A percentile compares a stretch with the other conserved stretches of the same genome.
These are phyloP conservation scores for Cisticola juncidis DNA, from an alignment of 2,113 vertebrate species.

Conservation along the genomic window DNA sequence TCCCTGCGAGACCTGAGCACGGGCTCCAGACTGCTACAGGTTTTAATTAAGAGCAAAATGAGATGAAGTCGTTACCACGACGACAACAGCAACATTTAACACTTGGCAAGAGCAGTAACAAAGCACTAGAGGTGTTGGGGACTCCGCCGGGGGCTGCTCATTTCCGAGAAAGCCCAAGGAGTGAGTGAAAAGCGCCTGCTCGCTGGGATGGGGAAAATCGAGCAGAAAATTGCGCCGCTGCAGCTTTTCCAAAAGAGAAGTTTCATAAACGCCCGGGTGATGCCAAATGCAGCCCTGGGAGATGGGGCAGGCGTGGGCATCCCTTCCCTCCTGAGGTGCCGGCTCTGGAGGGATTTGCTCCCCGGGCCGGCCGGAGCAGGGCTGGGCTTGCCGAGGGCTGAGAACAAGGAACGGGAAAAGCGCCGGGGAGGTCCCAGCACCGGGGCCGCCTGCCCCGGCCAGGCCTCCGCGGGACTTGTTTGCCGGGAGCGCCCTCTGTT, in stretches of 20 bases:
- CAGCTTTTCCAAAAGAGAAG: background rate
- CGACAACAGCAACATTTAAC: background rate
- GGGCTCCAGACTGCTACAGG: background rate
- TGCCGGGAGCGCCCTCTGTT: background rate
- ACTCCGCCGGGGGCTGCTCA: background rate
- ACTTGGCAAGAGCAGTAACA: conserved; percentile 5
- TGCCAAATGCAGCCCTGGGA: background rate
- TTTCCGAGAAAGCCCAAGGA: background rate
- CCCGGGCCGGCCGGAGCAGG: fast-evolving
- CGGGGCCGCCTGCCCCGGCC: fast-evolving
- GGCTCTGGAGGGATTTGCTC: background rate
- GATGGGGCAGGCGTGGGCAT: background rate
- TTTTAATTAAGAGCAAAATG: conserved; percentile 42
- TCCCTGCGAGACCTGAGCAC: background rate
- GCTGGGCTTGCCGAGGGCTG: background rate
- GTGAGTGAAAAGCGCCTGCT: fast-evolving
- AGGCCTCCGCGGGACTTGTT: background rate
- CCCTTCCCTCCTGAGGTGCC: fast-evolving
- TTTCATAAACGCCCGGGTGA: background rate
- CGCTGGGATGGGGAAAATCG: background rate
- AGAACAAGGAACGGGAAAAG: background rate
- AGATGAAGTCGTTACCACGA: background rate
- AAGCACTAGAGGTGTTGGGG: conserved; percentile 20
- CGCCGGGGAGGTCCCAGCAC: background rate
- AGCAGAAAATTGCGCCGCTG: background rate